Conservation (phyloP, 2,888 invertebrate genomes). For the Himalopsyche tibetana region DNA sequence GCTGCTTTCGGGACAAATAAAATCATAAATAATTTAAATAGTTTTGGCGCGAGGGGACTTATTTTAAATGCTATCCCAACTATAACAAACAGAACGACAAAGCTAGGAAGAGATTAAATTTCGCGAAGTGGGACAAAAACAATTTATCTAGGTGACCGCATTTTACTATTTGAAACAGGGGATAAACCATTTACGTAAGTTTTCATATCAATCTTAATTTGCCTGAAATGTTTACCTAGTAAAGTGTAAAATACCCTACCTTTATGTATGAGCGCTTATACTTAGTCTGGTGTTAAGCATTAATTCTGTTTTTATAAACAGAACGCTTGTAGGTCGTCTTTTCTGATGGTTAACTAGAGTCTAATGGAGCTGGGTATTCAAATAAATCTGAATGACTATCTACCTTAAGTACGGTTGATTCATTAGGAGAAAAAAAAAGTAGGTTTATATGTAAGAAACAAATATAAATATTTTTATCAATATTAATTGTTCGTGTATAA, state of each 20-base stretch:
- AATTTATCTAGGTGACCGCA: conserved; percentile 31
- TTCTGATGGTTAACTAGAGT: not conserved
- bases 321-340: not conserved
- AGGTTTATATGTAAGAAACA: too few species aligned
- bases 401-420: too few species aligned
- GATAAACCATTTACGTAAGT: not conserved
- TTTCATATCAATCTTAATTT: conserved; percentile 26
- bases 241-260: conserved; percentile 21
- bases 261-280: not conserved
- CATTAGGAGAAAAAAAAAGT: too few species aligned
- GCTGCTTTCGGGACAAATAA: conserved; percentile 7
- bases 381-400: not conserved
- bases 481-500: too few species aligned
- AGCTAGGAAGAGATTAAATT: conserved; percentile 18
- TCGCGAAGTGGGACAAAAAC: conserved; percentile 11
- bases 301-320: conserved; percentile 11
- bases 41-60: conserved; percentile 14
- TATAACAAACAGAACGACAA: conserved; percentile 14
- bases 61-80: not conserved
- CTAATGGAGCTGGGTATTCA: conserved; percentile 22
- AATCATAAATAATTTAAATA: conserved; percentile 30
- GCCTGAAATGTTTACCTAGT: not conserved
- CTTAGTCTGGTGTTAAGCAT: not conserved
- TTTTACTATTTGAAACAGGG: conserved; percentile 11
- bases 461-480: too few species aligned